Evolutionary conservation across 2,797 vertebrate species (phyloP).

Genomic region (Eutrigla gurnardus): DNA sequence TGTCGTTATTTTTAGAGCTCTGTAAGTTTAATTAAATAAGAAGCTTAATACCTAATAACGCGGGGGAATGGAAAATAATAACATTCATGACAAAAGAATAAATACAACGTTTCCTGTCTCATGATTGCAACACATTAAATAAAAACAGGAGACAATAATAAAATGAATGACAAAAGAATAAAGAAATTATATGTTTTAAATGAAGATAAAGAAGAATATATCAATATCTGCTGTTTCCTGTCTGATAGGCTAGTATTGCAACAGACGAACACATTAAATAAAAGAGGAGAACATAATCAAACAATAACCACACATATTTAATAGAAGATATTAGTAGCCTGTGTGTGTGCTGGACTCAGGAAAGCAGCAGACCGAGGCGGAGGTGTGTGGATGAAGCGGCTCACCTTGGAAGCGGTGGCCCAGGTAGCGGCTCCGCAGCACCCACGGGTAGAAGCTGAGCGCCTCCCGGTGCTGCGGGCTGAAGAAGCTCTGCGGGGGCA

Average conservation of each 20-base stretch:
- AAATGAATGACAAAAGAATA: neutral
- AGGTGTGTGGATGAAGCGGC: neutral
- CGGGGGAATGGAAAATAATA: neutral
- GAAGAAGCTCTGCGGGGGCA: slow-evolving; percentile 85
- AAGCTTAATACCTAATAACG: neutral
- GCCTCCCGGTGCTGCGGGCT: slow-evolving; percentile 83
- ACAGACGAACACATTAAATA: too few relatives aligned
- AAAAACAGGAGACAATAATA: neutral
- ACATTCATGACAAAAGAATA: neutral
- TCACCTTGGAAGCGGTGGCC: slow-evolving; percentile 85
- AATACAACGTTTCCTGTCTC: neutral
- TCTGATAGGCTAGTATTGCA: too few relatives aligned
- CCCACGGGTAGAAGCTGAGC: slow-evolving; percentile 87
- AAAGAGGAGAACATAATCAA: too few relatives aligned
- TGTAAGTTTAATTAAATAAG: neutral
- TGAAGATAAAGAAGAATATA: too few relatives aligned
- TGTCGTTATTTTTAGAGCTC: neutral
- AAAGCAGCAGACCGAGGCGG: too few relatives aligned
- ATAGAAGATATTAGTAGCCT: neutral
- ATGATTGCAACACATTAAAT: neutral
- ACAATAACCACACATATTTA: neutral
- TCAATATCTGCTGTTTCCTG: too few relatives aligned
- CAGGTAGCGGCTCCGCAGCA: slow-evolving; percentile 85
- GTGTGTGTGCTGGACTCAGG: too few relatives aligned
- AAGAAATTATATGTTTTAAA: too few relatives aligned